phyloP scores from a whole-genome alignment of 2,888 invertebrate genomes.

The Fragum sueziense region DNA sequence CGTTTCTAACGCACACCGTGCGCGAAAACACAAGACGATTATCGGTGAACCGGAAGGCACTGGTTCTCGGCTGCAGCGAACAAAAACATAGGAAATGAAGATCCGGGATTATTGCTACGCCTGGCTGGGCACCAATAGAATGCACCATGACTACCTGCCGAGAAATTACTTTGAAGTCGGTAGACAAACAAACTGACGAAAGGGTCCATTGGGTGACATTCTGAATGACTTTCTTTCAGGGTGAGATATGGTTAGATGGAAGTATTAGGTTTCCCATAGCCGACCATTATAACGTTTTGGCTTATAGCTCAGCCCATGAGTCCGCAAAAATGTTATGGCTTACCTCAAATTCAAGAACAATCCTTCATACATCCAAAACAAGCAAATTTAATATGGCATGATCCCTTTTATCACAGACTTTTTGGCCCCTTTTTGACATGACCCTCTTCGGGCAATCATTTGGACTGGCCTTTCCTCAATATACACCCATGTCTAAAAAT shows the following conservation, averaged over 20 bases:
- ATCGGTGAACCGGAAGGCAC: slow-evolving; percentile 55
- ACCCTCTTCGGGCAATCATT: too few relatives aligned
- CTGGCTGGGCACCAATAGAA: slow-evolving; percentile 40
- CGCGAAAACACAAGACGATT: slow-evolving; percentile 40
- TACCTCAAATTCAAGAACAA: too few relatives aligned
- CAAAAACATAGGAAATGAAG: slow-evolving; percentile 57
- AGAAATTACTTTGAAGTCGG: slow-evolving; percentile 52
- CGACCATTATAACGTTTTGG: too few relatives aligned
- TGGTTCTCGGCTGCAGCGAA: slow-evolving; percentile 45
- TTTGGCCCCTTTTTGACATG: too few relatives aligned
- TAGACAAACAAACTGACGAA: slow-evolving; percentile 44
- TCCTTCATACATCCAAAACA: too few relatives aligned
- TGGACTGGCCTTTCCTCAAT: too few relatives aligned
- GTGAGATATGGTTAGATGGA: not conserved
- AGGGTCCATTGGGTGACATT: not conserved
- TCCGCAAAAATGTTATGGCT: too few relatives aligned
- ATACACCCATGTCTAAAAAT: too few relatives aligned
- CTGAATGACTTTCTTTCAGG: slow-evolving; percentile 7
- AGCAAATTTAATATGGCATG: too few relatives aligned
- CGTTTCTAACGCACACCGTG: slow-evolving; percentile 14
- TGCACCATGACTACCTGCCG: slow-evolving; percentile 43
- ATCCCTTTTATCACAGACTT: too few relatives aligned
- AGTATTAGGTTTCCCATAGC: too few relatives aligned
- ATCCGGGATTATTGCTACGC: slow-evolving; percentile 43
- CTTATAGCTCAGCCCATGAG: too few relatives aligned